Conservation (phyloP, 2,797 vertebrate genomes). For the Darevskia mixta region DNA sequence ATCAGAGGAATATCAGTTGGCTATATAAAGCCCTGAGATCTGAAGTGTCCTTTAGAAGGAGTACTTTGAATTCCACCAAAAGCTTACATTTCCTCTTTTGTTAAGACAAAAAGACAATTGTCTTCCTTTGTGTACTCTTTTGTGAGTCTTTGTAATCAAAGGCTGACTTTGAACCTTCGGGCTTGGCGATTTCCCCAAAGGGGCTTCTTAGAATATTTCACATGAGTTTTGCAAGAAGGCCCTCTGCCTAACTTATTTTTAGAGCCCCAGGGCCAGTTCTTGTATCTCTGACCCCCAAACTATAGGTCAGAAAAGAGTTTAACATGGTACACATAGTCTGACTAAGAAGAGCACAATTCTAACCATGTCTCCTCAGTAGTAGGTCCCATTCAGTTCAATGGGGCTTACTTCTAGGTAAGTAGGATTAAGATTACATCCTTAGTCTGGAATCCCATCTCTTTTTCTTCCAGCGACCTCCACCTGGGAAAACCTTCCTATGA, state of each 20-base stretch:
- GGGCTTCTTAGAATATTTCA: neutral
- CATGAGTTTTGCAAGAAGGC: neutral
- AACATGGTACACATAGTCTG: neutral
- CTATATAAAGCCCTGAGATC: neutral
- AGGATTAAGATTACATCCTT: too few species aligned
- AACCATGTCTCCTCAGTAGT: too few species aligned
- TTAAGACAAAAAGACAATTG: neutral
- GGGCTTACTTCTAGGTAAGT: too few species aligned
- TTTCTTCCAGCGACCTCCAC: neutral
- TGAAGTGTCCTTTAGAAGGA: neutral
- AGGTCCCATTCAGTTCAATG: too few species aligned
- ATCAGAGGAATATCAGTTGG: neutral
- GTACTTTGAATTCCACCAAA: neutral
- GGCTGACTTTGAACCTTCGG: neutral
- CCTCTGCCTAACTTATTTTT: neutral
- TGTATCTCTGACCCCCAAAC: neutral
- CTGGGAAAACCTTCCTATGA: neutral
- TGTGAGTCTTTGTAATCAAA: neutral
- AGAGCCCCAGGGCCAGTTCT: neutral
- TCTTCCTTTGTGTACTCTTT: neutral
- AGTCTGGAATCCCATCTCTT: too few species aligned
- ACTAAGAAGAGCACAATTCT: too few species aligned
- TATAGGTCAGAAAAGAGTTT: neutral
- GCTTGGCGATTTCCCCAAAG: neutral
- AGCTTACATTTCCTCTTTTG: neutral